Percentiles rank a stretch among this genome's conserved stretches.
These are phyloP conservation scores for Florisuga fusca DNA, from an alignment of 2,797 vertebrate genomes.

Conservation along the genomic window DNA sequence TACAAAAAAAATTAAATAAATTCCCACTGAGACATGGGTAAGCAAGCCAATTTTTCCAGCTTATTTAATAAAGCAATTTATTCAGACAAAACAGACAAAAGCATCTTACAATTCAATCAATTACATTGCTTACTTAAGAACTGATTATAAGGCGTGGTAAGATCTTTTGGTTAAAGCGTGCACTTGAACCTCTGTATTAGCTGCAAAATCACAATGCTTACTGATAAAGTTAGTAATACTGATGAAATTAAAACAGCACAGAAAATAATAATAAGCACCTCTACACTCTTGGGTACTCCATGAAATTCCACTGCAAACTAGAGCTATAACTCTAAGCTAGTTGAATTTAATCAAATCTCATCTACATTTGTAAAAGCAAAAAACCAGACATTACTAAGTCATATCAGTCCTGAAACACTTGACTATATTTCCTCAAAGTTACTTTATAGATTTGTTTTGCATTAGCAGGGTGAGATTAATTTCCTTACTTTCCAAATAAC, in stretches of 20 bases:
- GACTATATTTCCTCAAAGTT: not conserved
- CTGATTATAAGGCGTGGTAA: not conserved
- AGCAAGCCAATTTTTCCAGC: not conserved
- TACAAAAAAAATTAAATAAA: not conserved
- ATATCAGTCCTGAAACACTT: not conserved
- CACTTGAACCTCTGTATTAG: not conserved
- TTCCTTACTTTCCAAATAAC: not conserved
- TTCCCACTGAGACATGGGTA: not conserved
- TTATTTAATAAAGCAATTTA: conserved; percentile 35
- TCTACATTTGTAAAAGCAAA: not conserved
- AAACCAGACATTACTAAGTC: not conserved
- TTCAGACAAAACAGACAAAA: conserved; percentile 14
- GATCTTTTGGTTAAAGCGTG: not conserved
- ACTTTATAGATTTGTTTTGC: not conserved
- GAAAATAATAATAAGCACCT: not conserved
- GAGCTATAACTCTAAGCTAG: not conserved
- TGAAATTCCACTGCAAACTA: not conserved
- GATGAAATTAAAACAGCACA: not conserved
- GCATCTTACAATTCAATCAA: not conserved
- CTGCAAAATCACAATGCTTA: conserved; percentile 9
- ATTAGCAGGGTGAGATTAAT: not conserved
- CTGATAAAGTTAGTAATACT: conserved; percentile 24
- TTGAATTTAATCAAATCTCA: not conserved
- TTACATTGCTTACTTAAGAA: conserved; percentile 33
- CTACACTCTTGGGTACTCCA: not conserved